A percentile compares a stretch with the other conserved stretches of the same genome.
Conservation (phyloP, 1,140 invertebrate species). For the Aphidius ervi region DNA sequence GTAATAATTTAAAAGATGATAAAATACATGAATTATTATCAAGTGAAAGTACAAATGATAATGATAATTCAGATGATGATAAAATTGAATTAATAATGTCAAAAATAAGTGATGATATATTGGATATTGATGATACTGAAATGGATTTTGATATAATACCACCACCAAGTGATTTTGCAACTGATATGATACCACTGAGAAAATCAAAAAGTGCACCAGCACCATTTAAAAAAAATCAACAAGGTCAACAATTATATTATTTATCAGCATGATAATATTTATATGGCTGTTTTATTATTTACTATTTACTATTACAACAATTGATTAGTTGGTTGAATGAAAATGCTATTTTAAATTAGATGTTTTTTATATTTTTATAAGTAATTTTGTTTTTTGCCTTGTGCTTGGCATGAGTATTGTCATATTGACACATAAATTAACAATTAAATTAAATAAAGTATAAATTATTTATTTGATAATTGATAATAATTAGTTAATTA, state of each 20-base stretch:
- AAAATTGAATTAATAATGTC: slow-evolving; percentile 26
- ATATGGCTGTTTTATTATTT: not conserved
- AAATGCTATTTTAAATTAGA: slow-evolving; percentile 15
- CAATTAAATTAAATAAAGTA: not conserved
- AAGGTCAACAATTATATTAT: slow-evolving; percentile 29
- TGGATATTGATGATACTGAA: slow-evolving; percentile 21
- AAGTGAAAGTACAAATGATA: slow-evolving; percentile 23
- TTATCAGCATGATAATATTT: slow-evolving; percentile 10
- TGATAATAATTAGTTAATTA: no score
- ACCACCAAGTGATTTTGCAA: slow-evolving; percentile 32
- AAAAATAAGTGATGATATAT: slow-evolving; percentile 24
- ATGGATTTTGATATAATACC: slow-evolving; percentile 29
- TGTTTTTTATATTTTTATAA: not conserved
- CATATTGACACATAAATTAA: not conserved
- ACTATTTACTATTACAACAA: not conserved
- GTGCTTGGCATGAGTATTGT: not conserved
- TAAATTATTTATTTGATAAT: no score
- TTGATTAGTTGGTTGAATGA: not conserved
- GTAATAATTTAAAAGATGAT: slow-evolving; percentile 21
- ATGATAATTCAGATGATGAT: slow-evolving; percentile 22
- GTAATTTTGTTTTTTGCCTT: not conserved
- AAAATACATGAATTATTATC: slow-evolving; percentile 15
- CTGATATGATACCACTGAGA: slow-evolving; percentile 42
- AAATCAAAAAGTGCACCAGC: slow-evolving; percentile 50
- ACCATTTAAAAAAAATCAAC: slow-evolving; percentile 40